Evolutionary conservation across 2,113 vertebrate genomes (phyloP).

Genomic region (Oceanodroma tethys): DNA sequence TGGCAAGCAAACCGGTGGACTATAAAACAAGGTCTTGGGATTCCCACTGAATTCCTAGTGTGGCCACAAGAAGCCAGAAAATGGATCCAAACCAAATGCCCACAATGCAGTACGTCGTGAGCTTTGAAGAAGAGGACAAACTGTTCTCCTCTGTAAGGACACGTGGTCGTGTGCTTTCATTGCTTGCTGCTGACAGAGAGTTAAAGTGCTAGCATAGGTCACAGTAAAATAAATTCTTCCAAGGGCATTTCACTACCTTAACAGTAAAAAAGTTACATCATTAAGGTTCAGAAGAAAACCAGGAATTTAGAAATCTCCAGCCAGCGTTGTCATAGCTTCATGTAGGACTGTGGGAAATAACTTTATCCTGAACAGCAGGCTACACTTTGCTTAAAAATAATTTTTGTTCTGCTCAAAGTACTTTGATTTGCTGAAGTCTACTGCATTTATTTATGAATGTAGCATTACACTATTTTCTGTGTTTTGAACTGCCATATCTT

Average conservation of each 20-base stretch:
- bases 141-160: background rate
- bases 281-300: background rate
- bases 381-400: background rate
- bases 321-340: background rate
- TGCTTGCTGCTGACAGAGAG: background rate
- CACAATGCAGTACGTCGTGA: rapidly evolving
- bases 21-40: background rate
- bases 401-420: background rate
- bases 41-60: background rate
- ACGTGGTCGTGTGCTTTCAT: background rate
- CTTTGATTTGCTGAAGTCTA: background rate
- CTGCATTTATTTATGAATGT: background rate
- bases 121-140: background rate
- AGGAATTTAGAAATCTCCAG: background rate
- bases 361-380: background rate
- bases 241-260: background rate
- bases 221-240: background rate
- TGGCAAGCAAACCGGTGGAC: background rate
- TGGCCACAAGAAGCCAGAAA: background rate
- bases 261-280: background rate
- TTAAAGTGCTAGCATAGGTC: background rate
- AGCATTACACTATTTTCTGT: background rate
- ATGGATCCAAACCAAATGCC: background rate
- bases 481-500: background rate
- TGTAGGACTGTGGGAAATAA: background rate